Evolutionary conservation across 2,888 invertebrate species (phyloP).

Genomic region (Drosophila rellima): DNA sequence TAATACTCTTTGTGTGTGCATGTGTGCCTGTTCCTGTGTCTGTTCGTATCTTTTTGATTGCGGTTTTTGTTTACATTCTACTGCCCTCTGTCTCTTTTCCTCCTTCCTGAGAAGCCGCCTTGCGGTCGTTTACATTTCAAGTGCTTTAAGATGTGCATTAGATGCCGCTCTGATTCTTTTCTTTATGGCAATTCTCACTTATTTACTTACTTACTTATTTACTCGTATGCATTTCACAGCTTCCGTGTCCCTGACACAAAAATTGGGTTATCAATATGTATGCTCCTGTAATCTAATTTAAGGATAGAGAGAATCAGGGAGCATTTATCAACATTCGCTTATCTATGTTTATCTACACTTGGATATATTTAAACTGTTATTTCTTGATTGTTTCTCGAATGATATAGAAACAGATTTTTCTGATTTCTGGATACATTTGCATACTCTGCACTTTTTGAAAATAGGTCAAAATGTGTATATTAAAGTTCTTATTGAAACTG

Average conservation of each 20-base stretch:
- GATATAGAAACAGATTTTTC: too few relatives aligned
- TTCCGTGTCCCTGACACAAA: constrained; percentile 42
- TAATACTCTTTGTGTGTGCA: constrained; percentile 5
- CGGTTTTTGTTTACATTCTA: constrained; percentile 57
- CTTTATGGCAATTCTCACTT: constrained; percentile 9
- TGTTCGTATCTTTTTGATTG: constrained; percentile 19
- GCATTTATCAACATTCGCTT: not conserved
- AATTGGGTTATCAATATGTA: constrained; percentile 39
- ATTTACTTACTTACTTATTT: too few relatives aligned
- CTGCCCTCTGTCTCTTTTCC: constrained; percentile 17
- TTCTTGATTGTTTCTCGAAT: too few relatives aligned
- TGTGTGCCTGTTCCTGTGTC: not conserved
- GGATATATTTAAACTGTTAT: too few relatives aligned
- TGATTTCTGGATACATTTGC: too few relatives aligned
- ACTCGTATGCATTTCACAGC: constrained; percentile 6
- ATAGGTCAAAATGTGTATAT: not conserved
- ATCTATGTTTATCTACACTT: too few relatives aligned
- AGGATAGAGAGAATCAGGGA: not conserved
- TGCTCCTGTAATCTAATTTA: constrained; percentile 1
- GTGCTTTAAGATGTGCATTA: constrained; percentile 18
- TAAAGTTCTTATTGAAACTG: too few relatives aligned
- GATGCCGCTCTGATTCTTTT: constrained; percentile 6
- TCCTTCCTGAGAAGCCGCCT: not conserved
- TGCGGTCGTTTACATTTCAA: constrained; percentile 37
- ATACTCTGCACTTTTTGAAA: not conserved